phyloP scores from a whole-genome alignment of 2,888 invertebrate genomes.

The Calameuta filiformis region DNA sequence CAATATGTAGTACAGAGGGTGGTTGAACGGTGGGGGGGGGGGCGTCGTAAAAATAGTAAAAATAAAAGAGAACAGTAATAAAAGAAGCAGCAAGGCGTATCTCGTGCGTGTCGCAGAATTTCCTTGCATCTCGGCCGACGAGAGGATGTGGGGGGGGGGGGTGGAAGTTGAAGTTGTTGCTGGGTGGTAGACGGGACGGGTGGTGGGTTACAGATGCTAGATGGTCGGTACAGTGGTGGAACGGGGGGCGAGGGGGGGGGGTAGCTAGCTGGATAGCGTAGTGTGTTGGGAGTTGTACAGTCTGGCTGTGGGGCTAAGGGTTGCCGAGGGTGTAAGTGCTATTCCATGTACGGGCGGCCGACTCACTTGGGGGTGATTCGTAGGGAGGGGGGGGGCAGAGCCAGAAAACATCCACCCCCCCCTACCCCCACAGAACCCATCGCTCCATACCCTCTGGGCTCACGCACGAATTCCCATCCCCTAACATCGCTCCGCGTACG shows the following conservation, averaged over 20 bases:
- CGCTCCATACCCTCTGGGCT: background rate
- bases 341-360: slow-evolving; percentile 60
- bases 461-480: background rate
- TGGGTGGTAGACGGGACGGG: background rate
- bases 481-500: slow-evolving; percentile 11
- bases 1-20: background rate
- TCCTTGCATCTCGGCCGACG: background rate
- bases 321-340: slow-evolving; percentile 60
- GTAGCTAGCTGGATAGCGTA: slow-evolving; percentile 4
- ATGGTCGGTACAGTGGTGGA: background rate
- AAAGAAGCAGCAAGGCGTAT: background rate
- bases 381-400: background rate
- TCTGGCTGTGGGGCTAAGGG: slow-evolving; percentile 35
- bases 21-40: background rate
- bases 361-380: slow-evolving; percentile 2
- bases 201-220: background rate
- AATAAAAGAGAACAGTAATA: background rate
- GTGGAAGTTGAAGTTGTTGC: background rate
- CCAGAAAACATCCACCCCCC: slow-evolving; percentile 8
- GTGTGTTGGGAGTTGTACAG: slow-evolving; percentile 24
- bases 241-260: slow-evolving; percentile 9
- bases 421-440: slow-evolving; percentile 2
- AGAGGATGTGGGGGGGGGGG: no score
- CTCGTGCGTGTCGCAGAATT: background rate
- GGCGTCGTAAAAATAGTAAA: background rate